Evolutionary conservation across 1,140 invertebrate species (phyloP).

Genomic region (Heliconius hewitsoni): DNA sequence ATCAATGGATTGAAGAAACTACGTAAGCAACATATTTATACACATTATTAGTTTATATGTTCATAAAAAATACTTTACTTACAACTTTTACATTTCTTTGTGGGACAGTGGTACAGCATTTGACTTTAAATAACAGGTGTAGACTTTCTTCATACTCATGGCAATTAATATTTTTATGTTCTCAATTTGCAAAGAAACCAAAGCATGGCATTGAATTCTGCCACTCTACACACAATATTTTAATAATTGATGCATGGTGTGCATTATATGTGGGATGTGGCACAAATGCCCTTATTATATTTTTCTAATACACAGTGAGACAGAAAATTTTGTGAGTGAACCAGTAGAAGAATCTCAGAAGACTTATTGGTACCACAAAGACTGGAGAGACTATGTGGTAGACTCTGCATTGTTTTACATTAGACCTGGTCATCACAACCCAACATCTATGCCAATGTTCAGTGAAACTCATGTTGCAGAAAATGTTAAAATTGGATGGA

Average conservation of each 20-base stretch:
- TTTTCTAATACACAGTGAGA: constrained; percentile 49
- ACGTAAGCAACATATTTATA: constrained; percentile 51
- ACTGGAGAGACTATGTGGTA: constrained; percentile 91
- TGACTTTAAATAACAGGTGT: too few species aligned
- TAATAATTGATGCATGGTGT: too few species aligned
- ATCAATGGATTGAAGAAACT: constrained; percentile 93
- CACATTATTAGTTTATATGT: too few species aligned
- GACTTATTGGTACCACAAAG: constrained; percentile 89
- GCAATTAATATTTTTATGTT: too few species aligned
- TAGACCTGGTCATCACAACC: constrained; percentile 89
- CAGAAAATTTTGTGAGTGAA: constrained; percentile 67
- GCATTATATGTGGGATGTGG: too few species aligned
- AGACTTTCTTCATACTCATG: too few species aligned
- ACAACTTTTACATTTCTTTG: too few species aligned
- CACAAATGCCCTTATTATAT: neutral
- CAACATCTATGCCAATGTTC: constrained; percentile 84
- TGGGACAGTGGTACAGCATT: too few species aligned
- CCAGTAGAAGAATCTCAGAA: constrained; percentile 76
- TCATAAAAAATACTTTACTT: too few species aligned
- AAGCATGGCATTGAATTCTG: too few species aligned
- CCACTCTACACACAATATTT: too few species aligned
- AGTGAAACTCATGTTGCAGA: constrained; percentile 83
- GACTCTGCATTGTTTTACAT: constrained; percentile 89
- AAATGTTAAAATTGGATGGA: constrained; percentile 82
- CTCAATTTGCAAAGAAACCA: too few species aligned